phyloP scores from a whole-genome alignment of 2,888 invertebrate species.

The Melanargia galathea region DNA sequence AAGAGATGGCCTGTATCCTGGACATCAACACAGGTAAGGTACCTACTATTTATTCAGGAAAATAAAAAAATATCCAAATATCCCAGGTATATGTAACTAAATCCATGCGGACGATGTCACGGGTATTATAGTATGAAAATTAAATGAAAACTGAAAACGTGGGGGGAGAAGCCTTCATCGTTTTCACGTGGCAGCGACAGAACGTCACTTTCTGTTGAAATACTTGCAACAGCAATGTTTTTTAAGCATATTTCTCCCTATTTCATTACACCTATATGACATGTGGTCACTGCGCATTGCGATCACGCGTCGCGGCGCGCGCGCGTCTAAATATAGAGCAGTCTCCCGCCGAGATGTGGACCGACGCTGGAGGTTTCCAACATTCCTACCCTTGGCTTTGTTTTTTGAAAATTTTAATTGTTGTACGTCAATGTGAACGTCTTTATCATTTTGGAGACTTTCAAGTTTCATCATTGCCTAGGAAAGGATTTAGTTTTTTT shows the following conservation, averaged over 20 bases:
- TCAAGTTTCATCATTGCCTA: not conserved
- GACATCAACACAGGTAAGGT: too few species aligned
- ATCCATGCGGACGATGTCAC: too few species aligned
- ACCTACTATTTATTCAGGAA: too few species aligned
- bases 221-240: not conserved
- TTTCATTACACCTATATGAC: constrained; percentile 36
- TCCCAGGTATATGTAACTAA: too few species aligned
- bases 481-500: too few species aligned
- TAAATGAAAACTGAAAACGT: too few species aligned
- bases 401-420: constrained; percentile 43
- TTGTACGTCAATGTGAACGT: constrained; percentile 31
- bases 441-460: not conserved
- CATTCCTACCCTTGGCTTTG: constrained; percentile 63
- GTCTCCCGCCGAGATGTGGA: constrained; percentile 67
- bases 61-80: too few species aligned
- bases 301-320: constrained; percentile 70
- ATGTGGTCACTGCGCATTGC: constrained; percentile 48
- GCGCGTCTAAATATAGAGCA: constrained; percentile 72
- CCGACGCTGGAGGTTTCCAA: constrained; percentile 59
- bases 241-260: not conserved
- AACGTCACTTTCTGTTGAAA: too few species aligned
- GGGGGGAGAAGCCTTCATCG: too few species aligned
- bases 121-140: too few species aligned
- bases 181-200: too few species aligned
- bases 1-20: too few species aligned